Evolutionary conservation across 2,888 invertebrate species (phyloP), one percentile per base, ranked within the genome.

Genomic region (Hydrotaea diabolus): DNA sequence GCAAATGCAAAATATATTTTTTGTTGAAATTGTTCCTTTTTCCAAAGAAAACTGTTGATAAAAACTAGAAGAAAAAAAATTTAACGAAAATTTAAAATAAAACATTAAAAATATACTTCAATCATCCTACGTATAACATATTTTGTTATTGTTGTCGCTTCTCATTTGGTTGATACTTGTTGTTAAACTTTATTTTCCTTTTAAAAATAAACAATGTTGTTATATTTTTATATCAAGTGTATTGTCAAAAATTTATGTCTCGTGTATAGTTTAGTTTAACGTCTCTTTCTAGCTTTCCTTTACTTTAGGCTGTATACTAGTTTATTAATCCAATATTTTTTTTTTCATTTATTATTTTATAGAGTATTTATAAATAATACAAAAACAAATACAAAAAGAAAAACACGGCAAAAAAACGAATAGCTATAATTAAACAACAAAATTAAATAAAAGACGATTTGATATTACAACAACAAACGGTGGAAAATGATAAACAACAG

Each of bases 201-300:
- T 62, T 62, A 62, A 62, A 62, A 62, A 62, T 62, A 62, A 62
- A 62, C 62, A 62, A 62, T 62, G 31, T 13, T 66, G 66, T 46
- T 43, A 43, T 69, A 39, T 66, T 46, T 43, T 89, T 87, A 87
- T 88, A 87, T 87, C 88, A 87, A 88, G 88, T 89, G 90, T 90
- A 90, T 90, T 90, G 90, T 90, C 90, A 89, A 88, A 89, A 88
- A 87, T 90, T 87, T 89, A 88, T 89, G 86, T 85, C 88, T 87
- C 85, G 85, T 78, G 85, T 81, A 72, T 79, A 74, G 49, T 62
- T 75, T 26, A 57, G 43, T 36, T 77, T 15, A 13, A 72, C 59
- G 66, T 49, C 53, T 79, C 79, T 55, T 36, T 49, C 21, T n/a
- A n/a, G n/a, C n/a, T 55, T 75, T 17, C 46, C 31, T 66, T n/a